Evolutionary conservation across 1,140 invertebrate species (phyloP), one percentile per base, ranked within the genome.

Genomic region (Rhyzopertha dominica): DNA sequence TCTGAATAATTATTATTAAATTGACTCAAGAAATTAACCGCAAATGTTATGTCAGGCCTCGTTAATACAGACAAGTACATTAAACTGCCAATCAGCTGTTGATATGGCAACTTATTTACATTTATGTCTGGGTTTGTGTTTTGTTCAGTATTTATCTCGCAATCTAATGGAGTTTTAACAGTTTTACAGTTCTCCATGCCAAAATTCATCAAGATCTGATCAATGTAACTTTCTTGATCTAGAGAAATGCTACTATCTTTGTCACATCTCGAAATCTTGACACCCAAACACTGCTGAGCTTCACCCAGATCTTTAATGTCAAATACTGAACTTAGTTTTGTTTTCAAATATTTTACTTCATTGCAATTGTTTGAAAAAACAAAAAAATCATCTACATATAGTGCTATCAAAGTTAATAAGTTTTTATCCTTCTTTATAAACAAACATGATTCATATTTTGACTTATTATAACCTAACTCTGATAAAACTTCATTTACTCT

Each of bases 311-410:
- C 49, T 53, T 59, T 60, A 13, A 61, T 54, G 12, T 54, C 45
- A 41, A 63, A 57, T 37, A 55, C 19, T 22, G 25, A 31, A 14
- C 24, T 40, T 20, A 60, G 44, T 23, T 47, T 18, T 7, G 28
- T 5, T 49, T 51, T 62, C 43, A 58, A 43, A 14, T 36, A 28
- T 32, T 43, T 28, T 14, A 22, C 38, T 39, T 56, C 36, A 8
- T 28, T 14, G 41, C 50, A 25, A 49, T 54, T 46, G 45, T 63
- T 63, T 10, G 51, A 63, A 51, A 57, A 60, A 26, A 64, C 40
- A 32, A 68, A 56, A 26, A 62, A 53, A 58, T 68, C 63, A 55
- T 65, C 62, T 2, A 67, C 65, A 61, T 61, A 65, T 4, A 65
- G 19, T 40, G 59, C 50, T 4, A 67, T 47, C 36, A 55, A 60